Base-by-base conservation (phyloP, 2,113 vertebrate species). In the Malurus cyaneus region DNA sequence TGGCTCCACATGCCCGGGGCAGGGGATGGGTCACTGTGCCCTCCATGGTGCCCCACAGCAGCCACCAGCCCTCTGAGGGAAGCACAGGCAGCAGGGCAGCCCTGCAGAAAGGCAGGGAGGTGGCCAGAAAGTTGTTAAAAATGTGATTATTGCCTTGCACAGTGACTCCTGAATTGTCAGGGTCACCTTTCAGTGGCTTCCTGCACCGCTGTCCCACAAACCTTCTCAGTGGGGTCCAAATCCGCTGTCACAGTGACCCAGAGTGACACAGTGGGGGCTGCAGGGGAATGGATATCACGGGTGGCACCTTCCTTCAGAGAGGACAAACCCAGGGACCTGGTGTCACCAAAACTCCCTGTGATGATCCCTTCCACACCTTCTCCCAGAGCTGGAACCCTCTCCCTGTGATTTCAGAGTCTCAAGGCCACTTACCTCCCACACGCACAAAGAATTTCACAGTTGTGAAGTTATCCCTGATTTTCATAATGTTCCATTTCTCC, bases 1-100 rank as follows among this genome's bases (percentile, higher is more conserved):
- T 4, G 13, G 41, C 24, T 65, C 21, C 0, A 6, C 13, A 5
- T 34, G 1, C 1, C 62, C 3, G 1, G 0, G 10, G 69, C 57
- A 85, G 74, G 26, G 29, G 53, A 5, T 28, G 2, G 10, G 41
- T 62, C 7, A 3, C 32, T 34, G 42, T 66, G 29, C 17, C 49
- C 47, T 8, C 8, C 3, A 2, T 1, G 42, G 52, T 19, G 25
- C 24, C 46, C 50, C 42, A 8, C 0, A 23, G 60, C 44, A 57
- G n/a, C 72, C 6, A 1, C 53, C 65, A 44, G 32, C 46, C 50
- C 78, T 61, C 1, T 1, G 10, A 26, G 32, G 25, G 18, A 20
- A 39, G 49, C 61, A 80, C 32, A 26, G 17, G 21, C 32, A 79
- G 44, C 47, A 52, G 49, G 42, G n/a, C 28, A 61, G 64, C 54